These are phyloP conservation scores for Anadara kagoshimensis DNA, from an alignment of 1,140 invertebrate genomes.

Conservation along the genomic window DNA sequence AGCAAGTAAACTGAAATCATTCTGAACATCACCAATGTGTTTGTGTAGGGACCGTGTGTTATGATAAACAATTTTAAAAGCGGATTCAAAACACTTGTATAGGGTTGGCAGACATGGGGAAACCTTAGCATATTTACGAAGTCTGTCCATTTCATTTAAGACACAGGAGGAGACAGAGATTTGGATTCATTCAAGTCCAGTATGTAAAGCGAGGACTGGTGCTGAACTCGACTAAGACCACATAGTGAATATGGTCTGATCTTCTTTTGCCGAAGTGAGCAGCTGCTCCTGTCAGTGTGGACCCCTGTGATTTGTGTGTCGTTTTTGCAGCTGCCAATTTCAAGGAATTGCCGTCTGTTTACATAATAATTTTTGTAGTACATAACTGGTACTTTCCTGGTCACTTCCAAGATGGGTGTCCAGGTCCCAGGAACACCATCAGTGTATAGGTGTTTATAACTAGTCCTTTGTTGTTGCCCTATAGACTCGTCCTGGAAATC, in stretches of 20 bases:
- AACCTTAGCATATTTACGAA: neutral
- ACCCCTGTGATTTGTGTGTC: conserved; percentile 25
- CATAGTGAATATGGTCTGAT: conserved; percentile 19
- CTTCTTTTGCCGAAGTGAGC: conserved; percentile 15
- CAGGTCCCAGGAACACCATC: neutral
- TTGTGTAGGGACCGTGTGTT: neutral
- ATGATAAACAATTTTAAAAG: neutral
- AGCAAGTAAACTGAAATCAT: neutral
- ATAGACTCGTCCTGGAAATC: conserved; percentile 8
- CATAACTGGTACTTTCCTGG: too few relatives aligned
- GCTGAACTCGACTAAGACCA: conserved; percentile 14
- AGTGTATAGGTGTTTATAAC: conserved; percentile 1
- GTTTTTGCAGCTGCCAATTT: conserved; percentile 7
- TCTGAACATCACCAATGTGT: neutral
- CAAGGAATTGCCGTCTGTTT: conserved; percentile 5
- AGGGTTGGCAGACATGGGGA: neutral
- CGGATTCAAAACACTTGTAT: neutral
- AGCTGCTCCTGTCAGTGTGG: conserved; percentile 3
- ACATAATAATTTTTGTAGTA: too few relatives aligned
- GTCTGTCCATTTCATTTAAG: neutral
- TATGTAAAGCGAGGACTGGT: neutral
- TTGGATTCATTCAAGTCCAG: neutral
- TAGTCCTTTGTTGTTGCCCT: neutral
- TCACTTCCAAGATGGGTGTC: conserved; percentile 7
- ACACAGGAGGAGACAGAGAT: neutral